Conservation (phyloP, 2,888 invertebrate species). For the Phyllotreta cruciferae region DNA sequence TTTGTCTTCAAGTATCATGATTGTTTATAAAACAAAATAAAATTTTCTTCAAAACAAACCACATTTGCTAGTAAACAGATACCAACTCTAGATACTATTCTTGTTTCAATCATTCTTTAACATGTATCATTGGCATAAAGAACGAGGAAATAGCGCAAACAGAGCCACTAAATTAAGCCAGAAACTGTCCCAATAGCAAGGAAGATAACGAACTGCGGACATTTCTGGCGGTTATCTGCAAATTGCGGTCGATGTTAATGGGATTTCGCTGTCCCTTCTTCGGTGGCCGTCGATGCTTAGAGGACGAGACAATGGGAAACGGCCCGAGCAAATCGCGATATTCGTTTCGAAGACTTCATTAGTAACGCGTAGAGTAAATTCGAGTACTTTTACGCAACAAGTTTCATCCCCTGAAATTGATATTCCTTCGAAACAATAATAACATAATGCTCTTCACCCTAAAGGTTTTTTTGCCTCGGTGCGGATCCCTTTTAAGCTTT, state of each 20-base stretch:
- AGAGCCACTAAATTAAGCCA: too few relatives aligned
- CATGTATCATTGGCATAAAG: too few relatives aligned
- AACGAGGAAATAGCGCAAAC: too few relatives aligned
- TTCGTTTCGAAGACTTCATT: conserved; percentile 36
- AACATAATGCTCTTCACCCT: conserved; percentile 32
- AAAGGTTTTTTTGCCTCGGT: conserved; percentile 35
- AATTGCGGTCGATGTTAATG: conserved; percentile 43
- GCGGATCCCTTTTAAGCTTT: conserved; percentile 38
- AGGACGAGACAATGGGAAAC: conserved; percentile 39
- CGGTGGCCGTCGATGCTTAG: conserved; percentile 44
- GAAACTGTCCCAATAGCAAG: background rate
- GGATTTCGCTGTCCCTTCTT: conserved; percentile 43
- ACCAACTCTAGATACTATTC: too few relatives aligned
- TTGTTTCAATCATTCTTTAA: too few relatives aligned
- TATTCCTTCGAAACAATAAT: conserved; percentile 25
- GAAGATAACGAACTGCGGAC: conserved; percentile 19
- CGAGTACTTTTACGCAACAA: too few relatives aligned
- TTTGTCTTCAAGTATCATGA: too few relatives aligned
- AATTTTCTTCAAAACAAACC: too few relatives aligned
- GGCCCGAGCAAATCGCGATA: conserved; percentile 36
- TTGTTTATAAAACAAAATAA: too few relatives aligned
- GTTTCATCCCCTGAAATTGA: conserved; percentile 22
- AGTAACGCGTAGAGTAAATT: background rate
- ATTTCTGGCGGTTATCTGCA: conserved; percentile 38
- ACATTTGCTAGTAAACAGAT: too few relatives aligned